Evolutionary conservation across 1,140 invertebrate species (phyloP).

Genomic region (Caenorhabditis latens): DNA sequence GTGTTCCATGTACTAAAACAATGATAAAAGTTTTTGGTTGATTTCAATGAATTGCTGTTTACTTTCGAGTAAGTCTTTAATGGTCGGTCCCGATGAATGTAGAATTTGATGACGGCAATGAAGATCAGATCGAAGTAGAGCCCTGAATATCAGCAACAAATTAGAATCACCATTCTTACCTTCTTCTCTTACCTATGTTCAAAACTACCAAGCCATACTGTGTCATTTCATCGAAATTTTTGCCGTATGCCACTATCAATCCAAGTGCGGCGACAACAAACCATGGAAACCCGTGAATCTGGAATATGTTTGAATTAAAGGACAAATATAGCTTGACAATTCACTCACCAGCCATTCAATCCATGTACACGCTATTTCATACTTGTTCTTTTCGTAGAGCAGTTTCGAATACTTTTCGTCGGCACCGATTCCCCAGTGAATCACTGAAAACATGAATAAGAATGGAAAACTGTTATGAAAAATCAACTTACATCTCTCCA

Average conservation of each 20-base stretch:
- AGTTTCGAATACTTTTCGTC: constrained; percentile 13
- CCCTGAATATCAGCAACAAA: constrained; percentile 81
- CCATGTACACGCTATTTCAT: constrained; percentile 4
- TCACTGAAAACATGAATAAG: constrained; percentile 9
- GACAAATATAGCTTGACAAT: not conserved
- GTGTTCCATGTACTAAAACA: constrained; percentile 81
- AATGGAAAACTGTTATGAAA: not conserved
- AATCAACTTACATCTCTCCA: constrained; percentile 32
- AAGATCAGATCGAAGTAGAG: constrained; percentile 88
- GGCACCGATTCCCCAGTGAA: constrained; percentile 10
- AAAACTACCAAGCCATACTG: constrained; percentile 63
- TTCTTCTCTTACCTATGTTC: constrained; percentile 62
- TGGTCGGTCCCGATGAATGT: constrained; percentile 85
- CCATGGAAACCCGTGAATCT: constrained; percentile 72
- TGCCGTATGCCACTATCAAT: constrained; percentile 53
- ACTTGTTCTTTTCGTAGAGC: constrained; percentile 17
- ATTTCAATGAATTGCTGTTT: constrained; percentile 68
- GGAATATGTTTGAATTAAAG: not conserved
- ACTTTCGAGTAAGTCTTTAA: constrained; percentile 80
- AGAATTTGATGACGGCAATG: constrained; percentile 86
- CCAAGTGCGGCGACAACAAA: constrained; percentile 47
- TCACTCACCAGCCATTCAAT: constrained; percentile 23
- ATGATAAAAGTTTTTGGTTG: not conserved
- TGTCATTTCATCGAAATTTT: constrained; percentile 50
- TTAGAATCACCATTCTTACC: not conserved